Evolutionary conservation across 2,888 invertebrate species (phyloP), one percentile per base, ranked within the genome.

Genomic region (Agriopis marginaria): DNA sequence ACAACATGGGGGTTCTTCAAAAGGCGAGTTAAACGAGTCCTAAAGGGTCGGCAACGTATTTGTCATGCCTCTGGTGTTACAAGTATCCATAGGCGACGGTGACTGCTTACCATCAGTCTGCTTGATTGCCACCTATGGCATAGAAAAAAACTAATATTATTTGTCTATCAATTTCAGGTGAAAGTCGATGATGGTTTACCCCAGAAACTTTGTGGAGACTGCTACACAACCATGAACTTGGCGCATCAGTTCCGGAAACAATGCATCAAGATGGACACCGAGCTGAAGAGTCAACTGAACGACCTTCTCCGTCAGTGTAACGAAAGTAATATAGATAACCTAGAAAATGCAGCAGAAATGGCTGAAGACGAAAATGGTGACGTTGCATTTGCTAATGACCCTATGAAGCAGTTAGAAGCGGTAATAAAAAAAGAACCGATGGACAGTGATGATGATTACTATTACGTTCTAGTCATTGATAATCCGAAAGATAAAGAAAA

Each of bases 381-480:
- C 14, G 83, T 88, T 55, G 87, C 90, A 61, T 80, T 90, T 70
- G 86, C 83, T 0, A 87, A 87, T 74, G 84, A 92, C 77, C 89
- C 92, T 0, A 80, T 90, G 58, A 93, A 90, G 77, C 90, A 93
- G 78, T 79, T 93, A 8, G 87, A 92, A 72, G 82, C 87, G 59
- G 87, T 92, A 6, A 92, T 94, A 8, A 94, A 93, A 77, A 75
- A 82, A 54, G 94, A 94, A 77, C 92, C 92, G 2, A 82, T 76
- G 45, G 94, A 94, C 56, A 89, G 87, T 77, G 94, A 94, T 76
- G 94, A 94, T 83, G 94, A 94, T 75, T 91, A 79, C 61, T 94
- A 93, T 68, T 94, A 94, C 78, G 93, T 94, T 4, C 84, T 94
- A 32, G 93, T 94, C 3, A 92, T 94, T 70, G 90, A 94, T 78